Percentiles rank a stretch among this genome's conserved stretches.
Conservation (phyloP, 2,797 vertebrate genomes). For the Loris lydekkerianus region DNA sequence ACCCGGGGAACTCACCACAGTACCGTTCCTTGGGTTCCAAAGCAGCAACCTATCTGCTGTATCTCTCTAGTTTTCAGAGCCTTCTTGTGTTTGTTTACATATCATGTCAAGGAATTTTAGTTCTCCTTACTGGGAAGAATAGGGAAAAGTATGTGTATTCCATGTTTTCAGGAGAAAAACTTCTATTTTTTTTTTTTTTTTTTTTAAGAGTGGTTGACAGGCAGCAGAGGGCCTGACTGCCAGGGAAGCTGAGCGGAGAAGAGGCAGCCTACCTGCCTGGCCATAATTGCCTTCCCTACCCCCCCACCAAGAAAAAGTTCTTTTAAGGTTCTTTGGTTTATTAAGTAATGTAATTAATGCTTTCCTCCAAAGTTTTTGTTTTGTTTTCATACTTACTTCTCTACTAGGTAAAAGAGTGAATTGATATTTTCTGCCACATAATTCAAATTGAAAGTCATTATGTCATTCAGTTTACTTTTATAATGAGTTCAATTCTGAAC, state of each 20-base stretch:
- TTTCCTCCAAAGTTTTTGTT: neutral
- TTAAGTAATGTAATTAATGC: conserved; percentile 21
- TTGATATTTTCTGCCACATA: neutral
- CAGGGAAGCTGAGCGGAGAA: too few relatives aligned
- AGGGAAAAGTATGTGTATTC: neutral
- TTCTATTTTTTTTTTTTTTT: neutral
- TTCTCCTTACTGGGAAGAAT: neutral
- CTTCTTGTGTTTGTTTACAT: neutral
- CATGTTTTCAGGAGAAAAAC: neutral
- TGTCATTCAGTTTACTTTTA: conserved; percentile 1
- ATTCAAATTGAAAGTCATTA: neutral
- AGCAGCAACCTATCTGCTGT: neutral
- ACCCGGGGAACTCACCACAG: neutral
- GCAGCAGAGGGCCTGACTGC: too few relatives aligned
- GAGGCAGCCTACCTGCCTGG: too few relatives aligned
- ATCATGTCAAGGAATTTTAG: neutral
- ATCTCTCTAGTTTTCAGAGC: neutral
- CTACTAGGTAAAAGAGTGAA: conserved; percentile 3
- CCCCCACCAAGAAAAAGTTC: neutral
- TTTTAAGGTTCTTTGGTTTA: neutral
- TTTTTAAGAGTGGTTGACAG: too few relatives aligned
- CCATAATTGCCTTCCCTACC: too few relatives aligned
- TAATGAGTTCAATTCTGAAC: neutral
- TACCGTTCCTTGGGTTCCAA: neutral
- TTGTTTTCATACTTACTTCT: conserved; percentile 7